phyloP scores from a whole-genome alignment of 2,888 invertebrate species.

The Athripsodes cinereus region DNA sequence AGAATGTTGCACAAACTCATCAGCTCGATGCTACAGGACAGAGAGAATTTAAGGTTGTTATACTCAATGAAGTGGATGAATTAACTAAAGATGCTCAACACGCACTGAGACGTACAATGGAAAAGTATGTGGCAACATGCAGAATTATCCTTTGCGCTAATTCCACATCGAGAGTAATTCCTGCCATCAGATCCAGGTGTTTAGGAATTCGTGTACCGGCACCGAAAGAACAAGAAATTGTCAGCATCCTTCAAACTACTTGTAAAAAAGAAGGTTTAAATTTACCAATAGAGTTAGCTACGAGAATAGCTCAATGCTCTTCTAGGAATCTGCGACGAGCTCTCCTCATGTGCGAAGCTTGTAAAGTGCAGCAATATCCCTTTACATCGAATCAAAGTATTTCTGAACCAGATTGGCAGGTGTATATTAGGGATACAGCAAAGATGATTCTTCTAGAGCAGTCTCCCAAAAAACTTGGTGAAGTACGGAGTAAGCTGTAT shows the following conservation, averaged over 20 bases:
- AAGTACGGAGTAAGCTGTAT: conserved; percentile 83
- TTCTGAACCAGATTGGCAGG: conserved; percentile 88
- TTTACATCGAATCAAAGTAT: conserved; percentile 74
- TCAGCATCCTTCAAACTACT: conserved; percentile 56
- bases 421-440: conserved; percentile 81
- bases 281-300: conserved; percentile 70
- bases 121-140: conserved; percentile 94
- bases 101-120: conserved; percentile 97
- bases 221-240: conserved; percentile 73
- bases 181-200: conserved; percentile 95
- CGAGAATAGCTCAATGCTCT: conserved; percentile 70
- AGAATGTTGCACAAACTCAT: conserved; percentile 93
- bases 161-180: conserved; percentile 91
- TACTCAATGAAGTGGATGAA: conserved; percentile 91
- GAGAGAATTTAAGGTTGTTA: conserved; percentile 92
- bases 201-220: conserved; percentile 88
- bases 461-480: conserved; percentile 73
- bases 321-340: conserved; percentile 89
- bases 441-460: conserved; percentile 81
- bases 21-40: conserved; percentile 85
- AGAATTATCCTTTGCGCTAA: conserved; percentile 90
- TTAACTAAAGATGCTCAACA: conserved; percentile 97
- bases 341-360: conserved; percentile 88
- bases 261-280: conserved; percentile 77
- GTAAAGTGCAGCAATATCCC: conserved; percentile 87